A percentile compares a stretch with the other conserved stretches of the same genome.
Conservation (phyloP, 2,888 invertebrate genomes). For the Onchidella celtica region DNA sequence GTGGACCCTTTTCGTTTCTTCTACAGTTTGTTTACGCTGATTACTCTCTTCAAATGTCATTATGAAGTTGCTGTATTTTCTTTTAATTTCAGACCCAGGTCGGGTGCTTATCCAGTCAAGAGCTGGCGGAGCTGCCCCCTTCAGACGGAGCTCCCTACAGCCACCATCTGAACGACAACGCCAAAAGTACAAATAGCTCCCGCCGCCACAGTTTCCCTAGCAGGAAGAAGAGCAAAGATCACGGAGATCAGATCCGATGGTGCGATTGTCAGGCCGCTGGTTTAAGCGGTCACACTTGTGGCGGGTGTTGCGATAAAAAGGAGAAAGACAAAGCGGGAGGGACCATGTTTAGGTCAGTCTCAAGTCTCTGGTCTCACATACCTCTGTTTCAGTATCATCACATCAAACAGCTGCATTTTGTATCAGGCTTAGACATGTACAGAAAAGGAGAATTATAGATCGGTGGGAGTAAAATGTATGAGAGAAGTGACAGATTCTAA, state of each 20-base stretch:
- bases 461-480: too few species aligned
- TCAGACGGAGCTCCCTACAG: not conserved
- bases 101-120: conserved; percentile 24
- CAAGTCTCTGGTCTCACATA: not conserved
- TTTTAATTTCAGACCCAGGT: conserved; percentile 15
- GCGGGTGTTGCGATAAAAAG: not conserved
- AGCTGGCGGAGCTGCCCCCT: not conserved
- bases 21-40: not conserved
- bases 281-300: not conserved
- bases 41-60: not conserved
- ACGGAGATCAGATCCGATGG: not conserved
- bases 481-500: too few species aligned
- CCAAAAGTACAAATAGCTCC: too few species aligned
- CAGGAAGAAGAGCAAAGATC: not conserved
- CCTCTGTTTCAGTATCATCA: not conserved
- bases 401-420: too few species aligned
- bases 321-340: conserved; percentile 1
- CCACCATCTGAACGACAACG: not conserved
- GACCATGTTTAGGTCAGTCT: conserved; percentile 2
- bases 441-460: too few species aligned
- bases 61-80: not conserved
- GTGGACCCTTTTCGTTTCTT: too few species aligned
- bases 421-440: too few species aligned
- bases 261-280: not conserved
- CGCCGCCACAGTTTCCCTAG: too few species aligned